phyloP scores from a whole-genome alignment of 2,888 invertebrate species.

The Habroteleia sp. region DNA sequence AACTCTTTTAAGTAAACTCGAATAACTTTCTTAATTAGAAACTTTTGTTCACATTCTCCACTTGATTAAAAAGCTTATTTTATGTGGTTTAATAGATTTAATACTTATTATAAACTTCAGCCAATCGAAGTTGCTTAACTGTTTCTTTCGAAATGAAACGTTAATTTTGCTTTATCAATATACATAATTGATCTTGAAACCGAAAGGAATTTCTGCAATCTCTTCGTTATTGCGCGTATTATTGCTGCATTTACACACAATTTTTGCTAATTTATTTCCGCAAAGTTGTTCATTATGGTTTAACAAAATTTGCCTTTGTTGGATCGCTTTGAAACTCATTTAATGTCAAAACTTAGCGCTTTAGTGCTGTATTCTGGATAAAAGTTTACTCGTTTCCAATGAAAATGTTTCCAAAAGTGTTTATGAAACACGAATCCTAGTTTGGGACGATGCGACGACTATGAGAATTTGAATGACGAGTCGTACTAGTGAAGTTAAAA shows the following conservation, averaged over 20 bases:
- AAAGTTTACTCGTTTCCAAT: background rate
- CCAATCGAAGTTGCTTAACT: background rate
- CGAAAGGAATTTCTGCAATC: too few species aligned
- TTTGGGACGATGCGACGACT: too few species aligned
- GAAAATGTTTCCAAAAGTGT: constrained; percentile 3
- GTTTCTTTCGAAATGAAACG: background rate
- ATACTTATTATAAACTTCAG: background rate
- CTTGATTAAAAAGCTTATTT: background rate
- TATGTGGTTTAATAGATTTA: background rate
- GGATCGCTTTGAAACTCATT: too few species aligned
- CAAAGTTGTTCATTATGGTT: too few species aligned
- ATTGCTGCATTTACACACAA: too few species aligned
- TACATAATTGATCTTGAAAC: background rate
- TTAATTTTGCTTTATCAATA: background rate
- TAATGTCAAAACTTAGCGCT: too few species aligned
- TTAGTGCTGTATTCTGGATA: constrained; percentile 21
- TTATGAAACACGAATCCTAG: too few species aligned
- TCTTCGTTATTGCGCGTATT: too few species aligned
- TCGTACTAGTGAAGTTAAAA: background rate
- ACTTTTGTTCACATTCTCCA: background rate
- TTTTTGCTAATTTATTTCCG: too few species aligned
- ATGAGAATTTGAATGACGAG: too few species aligned
- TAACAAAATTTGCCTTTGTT: too few species aligned
- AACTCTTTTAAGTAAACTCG: too few species aligned
- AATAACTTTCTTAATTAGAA: background rate